Conservation (phyloP, 2,113 vertebrate species). For the Lasiurus cinereus region DNA sequence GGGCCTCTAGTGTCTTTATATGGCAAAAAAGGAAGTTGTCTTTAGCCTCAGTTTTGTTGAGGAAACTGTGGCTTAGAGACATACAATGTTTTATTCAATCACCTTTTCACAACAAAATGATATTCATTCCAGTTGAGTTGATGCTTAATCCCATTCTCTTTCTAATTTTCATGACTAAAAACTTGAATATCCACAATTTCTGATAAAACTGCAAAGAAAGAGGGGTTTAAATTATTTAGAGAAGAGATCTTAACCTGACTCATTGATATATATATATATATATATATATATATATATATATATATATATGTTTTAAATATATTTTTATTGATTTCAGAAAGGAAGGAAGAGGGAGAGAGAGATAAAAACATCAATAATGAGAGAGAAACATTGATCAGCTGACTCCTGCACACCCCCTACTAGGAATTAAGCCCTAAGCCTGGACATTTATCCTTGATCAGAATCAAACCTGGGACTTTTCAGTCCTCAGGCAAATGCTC, state of each 20-base stretch:
- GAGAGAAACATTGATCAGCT: too few species aligned
- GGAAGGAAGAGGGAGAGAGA: too few species aligned
- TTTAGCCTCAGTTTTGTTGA: background rate
- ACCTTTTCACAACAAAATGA: background rate
- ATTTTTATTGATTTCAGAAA: too few species aligned
- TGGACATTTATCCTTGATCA: too few species aligned
- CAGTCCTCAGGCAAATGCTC: too few species aligned
- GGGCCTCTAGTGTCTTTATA: background rate
- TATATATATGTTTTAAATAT: too few species aligned
- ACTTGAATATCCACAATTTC: conserved; percentile 12
- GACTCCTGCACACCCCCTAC: too few species aligned
- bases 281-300: background rate
- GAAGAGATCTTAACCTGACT: conserved; percentile 73
- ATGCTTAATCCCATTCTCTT: background rate
- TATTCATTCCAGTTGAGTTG: background rate
- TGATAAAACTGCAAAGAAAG: conserved; percentile 23
- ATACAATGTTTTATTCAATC: background rate
- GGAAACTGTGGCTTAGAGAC: background rate
- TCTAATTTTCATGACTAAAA: conserved; percentile 20
- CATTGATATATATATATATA: conserved; percentile 48
- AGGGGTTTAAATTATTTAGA: conserved; percentile 19
- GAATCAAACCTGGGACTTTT: too few species aligned
- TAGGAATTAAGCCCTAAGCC: too few species aligned
- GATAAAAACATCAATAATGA: too few species aligned
- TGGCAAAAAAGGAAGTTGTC: background rate